Evolutionary conservation across 1,140 invertebrate species (phyloP), one percentile per base, ranked within the genome.

Genomic region (Chrysoperla carnea): DNA sequence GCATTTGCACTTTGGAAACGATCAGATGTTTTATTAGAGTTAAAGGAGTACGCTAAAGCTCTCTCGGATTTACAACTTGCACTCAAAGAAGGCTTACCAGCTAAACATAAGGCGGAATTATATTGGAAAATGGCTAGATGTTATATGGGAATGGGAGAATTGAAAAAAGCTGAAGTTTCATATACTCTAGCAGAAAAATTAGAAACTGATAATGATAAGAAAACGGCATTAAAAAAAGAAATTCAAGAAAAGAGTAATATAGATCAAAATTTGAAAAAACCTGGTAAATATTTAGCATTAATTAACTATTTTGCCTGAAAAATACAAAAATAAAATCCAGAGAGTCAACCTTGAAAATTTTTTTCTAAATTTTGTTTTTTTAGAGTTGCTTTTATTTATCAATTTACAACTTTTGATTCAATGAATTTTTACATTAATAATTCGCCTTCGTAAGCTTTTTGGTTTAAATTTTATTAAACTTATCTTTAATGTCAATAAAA

Each of bases 71-170:
- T 81, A 9, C 71, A 73, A 49, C 48, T 72, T 37, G 71, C 72
- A 6, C 49, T 72, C 8, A 73, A 75, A 41, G 67, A 73, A 48
- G 64, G 68, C 36, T 51, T 77, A 8, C 67, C 72, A 0, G 61
- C 62, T 2, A 63, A 64, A 29, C 61, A 63, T 49, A 68, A 69
- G 49, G 60, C 65, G 1, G 67, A 75, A 40, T 73, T 73, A 43
- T 78, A 74, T 50, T 67, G 66, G 60, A 60, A 67, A 41, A 72
- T 78, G 67, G 70, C 68, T 4, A 61, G 71, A 39, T 75, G 74
- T 42, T 76, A 78, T 54, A 64, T 64, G 54, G 66, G 67, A 11
- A 52, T 70, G 42, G 63, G 62, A 0, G 71, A 75, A 45, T 23
- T 51, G 0, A 63, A 64, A 2, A 60, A 64, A 43, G 66, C 70